A percentile compares a stretch with the other conserved stretches of the same genome.
These are phyloP conservation scores for Zosterops lateralis DNA, from an alignment of 2,113 vertebrate species.

Conservation along the genomic window DNA sequence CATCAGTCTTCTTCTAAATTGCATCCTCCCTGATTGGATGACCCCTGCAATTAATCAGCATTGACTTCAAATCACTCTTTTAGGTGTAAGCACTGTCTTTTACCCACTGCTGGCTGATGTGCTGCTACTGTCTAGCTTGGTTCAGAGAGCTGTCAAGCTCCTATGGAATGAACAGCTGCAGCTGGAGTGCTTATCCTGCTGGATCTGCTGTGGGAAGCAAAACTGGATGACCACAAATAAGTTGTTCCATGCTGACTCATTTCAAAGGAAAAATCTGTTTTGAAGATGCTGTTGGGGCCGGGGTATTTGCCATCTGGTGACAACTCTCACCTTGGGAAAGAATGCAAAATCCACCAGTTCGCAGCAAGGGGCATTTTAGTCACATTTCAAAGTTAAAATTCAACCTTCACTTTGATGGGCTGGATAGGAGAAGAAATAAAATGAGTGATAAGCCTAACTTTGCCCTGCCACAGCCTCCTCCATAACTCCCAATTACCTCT, in stretches of 20 bases:
- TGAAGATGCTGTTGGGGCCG: not conserved
- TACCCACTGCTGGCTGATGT: not conserved
- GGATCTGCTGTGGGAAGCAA: slow-evolving; percentile 57
- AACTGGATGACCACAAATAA: slow-evolving; percentile 55
- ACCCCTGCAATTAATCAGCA: slow-evolving; percentile 39
- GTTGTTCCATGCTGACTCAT: slow-evolving; percentile 40
- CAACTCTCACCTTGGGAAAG: not conserved
- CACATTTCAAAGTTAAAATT: not conserved
- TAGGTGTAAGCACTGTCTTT: not conserved
- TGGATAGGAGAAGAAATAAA: not conserved
- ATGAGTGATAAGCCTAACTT: not conserved
- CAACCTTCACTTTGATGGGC: not conserved
- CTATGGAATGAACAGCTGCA: slow-evolving; percentile 20
- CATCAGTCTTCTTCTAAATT: slow-evolving; percentile 41
- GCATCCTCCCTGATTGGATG: not conserved
- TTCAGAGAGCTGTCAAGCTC: not conserved
- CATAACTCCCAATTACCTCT: not conserved
- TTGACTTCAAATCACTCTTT: slow-evolving; percentile 37
- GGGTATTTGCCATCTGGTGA: not conserved
- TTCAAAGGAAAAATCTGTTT: slow-evolving; percentile 42
- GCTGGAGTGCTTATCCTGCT: slow-evolving; percentile 32
- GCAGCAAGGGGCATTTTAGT: not conserved
- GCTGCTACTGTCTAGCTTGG: not conserved
- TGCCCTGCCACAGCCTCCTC: not conserved
- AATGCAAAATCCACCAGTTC: not conserved